Conservation (phyloP, 2,888 invertebrate species). For the Drosophila austrosaltans region DNA sequence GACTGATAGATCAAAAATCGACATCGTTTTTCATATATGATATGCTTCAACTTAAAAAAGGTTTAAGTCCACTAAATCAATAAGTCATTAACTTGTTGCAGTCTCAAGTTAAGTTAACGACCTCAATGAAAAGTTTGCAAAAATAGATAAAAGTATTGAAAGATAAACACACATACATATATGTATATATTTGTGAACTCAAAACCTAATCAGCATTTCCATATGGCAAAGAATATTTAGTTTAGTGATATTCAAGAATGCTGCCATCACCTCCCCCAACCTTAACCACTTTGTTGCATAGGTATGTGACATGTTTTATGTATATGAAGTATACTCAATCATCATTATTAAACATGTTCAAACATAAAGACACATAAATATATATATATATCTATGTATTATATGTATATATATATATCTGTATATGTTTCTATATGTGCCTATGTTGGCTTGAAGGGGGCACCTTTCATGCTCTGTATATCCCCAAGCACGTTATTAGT, state of each 20-base stretch:
- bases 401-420: constrained; percentile 6
- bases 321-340: background rate
- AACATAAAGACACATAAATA: background rate
- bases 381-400: background rate
- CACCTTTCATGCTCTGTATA: constrained; percentile 21
- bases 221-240: background rate
- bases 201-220: background rate
- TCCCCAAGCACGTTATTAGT: constrained; percentile 67
- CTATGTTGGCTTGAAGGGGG: constrained; percentile 43
- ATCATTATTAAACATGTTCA: constrained; percentile 6
- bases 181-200: no score
- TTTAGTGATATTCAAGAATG: constrained; percentile 4
- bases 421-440: constrained; percentile 16
- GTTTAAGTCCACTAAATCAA: no score
- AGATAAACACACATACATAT: no score
- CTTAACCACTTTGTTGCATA: background rate
- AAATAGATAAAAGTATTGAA: no score
- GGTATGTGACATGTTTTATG: constrained; percentile 2
- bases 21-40: no score
- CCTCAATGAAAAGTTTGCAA: no score
- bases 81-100: no score
- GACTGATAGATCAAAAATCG: no score
- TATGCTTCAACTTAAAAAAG: no score
- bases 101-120: no score
- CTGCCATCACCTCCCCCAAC: background rate